phyloP scores from a whole-genome alignment of 2,113 vertebrate genomes.

The Malurus melanocephalus region DNA sequence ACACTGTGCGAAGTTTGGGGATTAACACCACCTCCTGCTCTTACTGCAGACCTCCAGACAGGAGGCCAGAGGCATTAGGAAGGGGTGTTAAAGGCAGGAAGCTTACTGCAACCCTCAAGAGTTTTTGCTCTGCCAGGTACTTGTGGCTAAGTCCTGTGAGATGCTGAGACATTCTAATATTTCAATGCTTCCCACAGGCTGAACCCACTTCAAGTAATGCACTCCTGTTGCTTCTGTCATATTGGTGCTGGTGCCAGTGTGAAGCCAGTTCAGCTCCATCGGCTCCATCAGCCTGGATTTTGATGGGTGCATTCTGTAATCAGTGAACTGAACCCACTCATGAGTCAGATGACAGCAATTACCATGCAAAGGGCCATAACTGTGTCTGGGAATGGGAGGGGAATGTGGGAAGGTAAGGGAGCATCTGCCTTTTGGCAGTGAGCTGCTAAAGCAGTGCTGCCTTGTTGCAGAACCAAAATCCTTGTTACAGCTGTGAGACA shows the following conservation, averaged over 20 bases:
- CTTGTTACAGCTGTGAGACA: background rate
- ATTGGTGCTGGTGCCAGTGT: background rate
- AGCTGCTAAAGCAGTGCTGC: background rate
- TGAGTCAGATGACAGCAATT: background rate
- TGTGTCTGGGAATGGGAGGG: background rate
- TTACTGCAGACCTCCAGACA: background rate
- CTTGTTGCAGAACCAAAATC: background rate
- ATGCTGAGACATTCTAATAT: background rate
- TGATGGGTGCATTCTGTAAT: background rate
- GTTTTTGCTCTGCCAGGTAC: background rate
- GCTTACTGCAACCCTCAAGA: background rate
- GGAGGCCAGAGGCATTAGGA: background rate
- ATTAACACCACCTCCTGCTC: background rate
- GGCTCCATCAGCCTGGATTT: background rate
- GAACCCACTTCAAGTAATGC: background rate
- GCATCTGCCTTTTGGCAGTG: background rate
- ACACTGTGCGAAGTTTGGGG: fast-evolving
- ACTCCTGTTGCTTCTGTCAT: background rate
- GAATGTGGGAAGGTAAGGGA: background rate
- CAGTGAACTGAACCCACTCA: background rate
- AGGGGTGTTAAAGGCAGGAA: background rate
- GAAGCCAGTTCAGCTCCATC: background rate
- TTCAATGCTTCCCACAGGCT: background rate
- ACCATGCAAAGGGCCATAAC: background rate
- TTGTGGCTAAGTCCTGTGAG: background rate